Conservation (phyloP, 2,797 vertebrate genomes). For the Paguma larvata region DNA sequence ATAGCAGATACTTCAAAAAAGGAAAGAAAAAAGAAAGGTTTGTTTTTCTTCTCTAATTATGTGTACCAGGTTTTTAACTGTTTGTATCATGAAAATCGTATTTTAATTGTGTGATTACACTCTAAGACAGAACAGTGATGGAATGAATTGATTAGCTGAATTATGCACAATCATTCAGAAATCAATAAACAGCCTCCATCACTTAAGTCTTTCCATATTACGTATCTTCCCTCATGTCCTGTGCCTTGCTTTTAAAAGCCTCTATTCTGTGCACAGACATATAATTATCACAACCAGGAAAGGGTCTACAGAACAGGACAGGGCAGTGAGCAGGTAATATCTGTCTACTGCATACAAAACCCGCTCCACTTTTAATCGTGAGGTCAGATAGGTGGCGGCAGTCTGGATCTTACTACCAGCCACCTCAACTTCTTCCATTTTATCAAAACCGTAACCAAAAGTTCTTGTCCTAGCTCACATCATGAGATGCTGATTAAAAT, state of each 20-base stretch:
- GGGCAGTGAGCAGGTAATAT: conserved; percentile 9
- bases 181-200: conserved; percentile 48
- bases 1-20: conserved; percentile 57
- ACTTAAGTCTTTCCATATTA: background rate
- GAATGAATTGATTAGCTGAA: background rate
- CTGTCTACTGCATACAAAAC: background rate
- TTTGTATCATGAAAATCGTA: conserved; percentile 44
- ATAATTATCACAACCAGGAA: conserved; percentile 2
- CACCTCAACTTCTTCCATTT: conserved; percentile 6
- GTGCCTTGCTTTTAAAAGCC: background rate
- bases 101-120: conserved; percentile 51
- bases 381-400: background rate
- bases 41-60: conserved; percentile 62
- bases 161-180: conserved; percentile 42
- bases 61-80: conserved; percentile 52
- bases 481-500: background rate
- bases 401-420: background rate
- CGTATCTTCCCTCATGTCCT: background rate
- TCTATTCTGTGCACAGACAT: background rate
- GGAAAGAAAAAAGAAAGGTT: conserved; percentile 21
- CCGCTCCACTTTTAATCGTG: background rate
- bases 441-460: conserved; percentile 31
- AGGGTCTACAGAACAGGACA: background rate
- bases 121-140: background rate
- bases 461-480: background rate